phyloP scores from a whole-genome alignment of 2,888 invertebrate species.

The Deilephila porcellus region DNA sequence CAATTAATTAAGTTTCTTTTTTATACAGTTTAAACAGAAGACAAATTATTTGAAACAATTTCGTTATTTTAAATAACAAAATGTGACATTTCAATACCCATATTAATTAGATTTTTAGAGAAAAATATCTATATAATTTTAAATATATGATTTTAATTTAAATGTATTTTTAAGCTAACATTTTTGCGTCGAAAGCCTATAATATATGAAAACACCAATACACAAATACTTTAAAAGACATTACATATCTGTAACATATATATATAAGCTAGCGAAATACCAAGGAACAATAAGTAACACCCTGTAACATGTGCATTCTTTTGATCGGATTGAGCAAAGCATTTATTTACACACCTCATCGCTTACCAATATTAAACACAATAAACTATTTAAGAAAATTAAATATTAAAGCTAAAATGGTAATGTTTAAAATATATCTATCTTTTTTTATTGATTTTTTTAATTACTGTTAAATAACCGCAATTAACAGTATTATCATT shows the following conservation, averaged over 20 bases:
- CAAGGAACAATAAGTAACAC: constrained; percentile 19
- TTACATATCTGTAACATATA: constrained; percentile 28
- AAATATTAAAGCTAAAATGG: constrained; percentile 32
- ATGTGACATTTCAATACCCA: no score
- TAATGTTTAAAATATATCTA: constrained; percentile 29
- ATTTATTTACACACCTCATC: constrained; percentile 18
- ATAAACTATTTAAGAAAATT: constrained; percentile 21
- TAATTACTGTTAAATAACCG: constrained; percentile 4
- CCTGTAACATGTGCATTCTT: constrained; percentile 22
- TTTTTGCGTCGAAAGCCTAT: no score
- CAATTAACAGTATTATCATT: not conserved
- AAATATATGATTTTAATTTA: no score
- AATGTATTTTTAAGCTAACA: no score
- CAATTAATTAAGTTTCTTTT: no score
- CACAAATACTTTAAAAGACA: constrained; percentile 5
- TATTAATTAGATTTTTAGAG: not conserved
- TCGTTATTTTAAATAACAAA: no score
- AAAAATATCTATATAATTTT: no score
- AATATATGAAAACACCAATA: constrained; percentile 33
- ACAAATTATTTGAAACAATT: no score
- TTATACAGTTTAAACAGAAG: no score
- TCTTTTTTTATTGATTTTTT: constrained; percentile 1
- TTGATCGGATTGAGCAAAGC: constrained; percentile 27
- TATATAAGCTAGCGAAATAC: constrained; percentile 10
- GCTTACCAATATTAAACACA: not conserved